A percentile compares a stretch with the other conserved stretches of the same genome.
These are phyloP conservation scores for Castor canadensis DNA, from an alignment of 2,113 vertebrate genomes.

Conservation along the genomic window DNA sequence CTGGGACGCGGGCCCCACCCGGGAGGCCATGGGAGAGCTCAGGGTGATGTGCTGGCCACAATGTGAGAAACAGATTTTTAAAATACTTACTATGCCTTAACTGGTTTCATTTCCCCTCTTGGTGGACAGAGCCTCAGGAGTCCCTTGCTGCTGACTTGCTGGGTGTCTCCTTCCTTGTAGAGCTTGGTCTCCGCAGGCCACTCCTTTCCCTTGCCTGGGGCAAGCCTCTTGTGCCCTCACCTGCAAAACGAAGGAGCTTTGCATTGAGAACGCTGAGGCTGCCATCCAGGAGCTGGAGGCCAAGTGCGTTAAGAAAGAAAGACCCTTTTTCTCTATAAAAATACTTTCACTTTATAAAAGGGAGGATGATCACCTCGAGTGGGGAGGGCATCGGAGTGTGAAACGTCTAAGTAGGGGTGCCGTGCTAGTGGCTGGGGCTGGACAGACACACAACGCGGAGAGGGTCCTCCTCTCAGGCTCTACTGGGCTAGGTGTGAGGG, in stretches of 20 bases:
- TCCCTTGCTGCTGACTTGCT: neutral
- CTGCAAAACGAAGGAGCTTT: conserved; percentile 78
- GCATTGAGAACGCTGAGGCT: conserved; percentile 71
- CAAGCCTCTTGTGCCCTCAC: conserved; percentile 82
- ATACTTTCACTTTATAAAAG: conserved; percentile 85
- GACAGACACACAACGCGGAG: neutral
- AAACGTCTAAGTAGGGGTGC: neutral
- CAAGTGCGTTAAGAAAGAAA: conserved; percentile 81
- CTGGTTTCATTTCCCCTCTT: neutral
- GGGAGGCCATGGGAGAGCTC: conserved; percentile 78
- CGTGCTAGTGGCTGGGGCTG: neutral
- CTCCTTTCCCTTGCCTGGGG: conserved; percentile 74
- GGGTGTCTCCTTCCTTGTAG: neutral
- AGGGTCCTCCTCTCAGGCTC: neutral
- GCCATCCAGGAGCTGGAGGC: conserved; percentile 80
- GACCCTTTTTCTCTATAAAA: conserved; percentile 85
- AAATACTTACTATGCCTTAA: neutral
- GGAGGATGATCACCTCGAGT: conserved; percentile 68
- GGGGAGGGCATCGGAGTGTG: conserved; percentile 71
- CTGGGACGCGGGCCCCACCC: conserved; percentile 79
- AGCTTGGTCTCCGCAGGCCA: neutral
- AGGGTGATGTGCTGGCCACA: conserved; percentile 73
- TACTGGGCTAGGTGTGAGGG: neutral
- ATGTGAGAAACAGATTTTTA: conserved; percentile 73
- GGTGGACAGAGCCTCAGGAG: neutral